Conservation (phyloP, 2,797 vertebrate genomes). For the Pangasius mekongensis region DNA sequence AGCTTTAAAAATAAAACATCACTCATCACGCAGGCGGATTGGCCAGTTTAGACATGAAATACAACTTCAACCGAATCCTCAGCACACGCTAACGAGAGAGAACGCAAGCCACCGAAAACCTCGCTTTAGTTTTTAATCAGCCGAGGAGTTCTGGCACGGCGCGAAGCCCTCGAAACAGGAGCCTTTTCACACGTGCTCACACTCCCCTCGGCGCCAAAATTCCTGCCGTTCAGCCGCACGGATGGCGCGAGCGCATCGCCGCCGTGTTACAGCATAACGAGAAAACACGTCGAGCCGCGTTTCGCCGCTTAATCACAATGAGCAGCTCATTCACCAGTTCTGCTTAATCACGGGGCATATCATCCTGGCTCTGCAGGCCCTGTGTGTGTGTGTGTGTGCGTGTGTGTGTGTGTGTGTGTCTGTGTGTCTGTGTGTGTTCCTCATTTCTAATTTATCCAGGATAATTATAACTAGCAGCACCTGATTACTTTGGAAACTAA, state of each 20-base stretch:
- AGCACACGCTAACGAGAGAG: background rate
- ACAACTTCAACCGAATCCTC: background rate
- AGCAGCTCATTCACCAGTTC: conserved; percentile 40
- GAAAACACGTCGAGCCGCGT: conserved; percentile 19
- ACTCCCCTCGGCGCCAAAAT: conserved; percentile 37
- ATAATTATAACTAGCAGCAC: conserved; percentile 14
- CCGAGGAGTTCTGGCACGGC: conserved; percentile 41
- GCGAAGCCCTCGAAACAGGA: conserved; percentile 37
- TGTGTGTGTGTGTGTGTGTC: background rate
- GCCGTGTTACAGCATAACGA: conserved; percentile 22
- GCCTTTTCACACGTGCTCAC: conserved; percentile 49
- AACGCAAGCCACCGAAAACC: background rate
- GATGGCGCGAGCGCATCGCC: conserved; percentile 16
- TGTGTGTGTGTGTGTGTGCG: background rate
- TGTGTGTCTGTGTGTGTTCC: background rate
- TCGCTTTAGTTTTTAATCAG: conserved; percentile 43
- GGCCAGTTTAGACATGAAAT: background rate
- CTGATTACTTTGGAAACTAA: conserved; percentile 22
- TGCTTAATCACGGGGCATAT: background rate
- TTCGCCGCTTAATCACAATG: conserved; percentile 20
- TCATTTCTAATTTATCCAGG: conserved; percentile 14
- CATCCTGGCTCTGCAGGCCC: background rate
- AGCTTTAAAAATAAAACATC: conserved; percentile 29
- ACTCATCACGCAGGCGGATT: background rate
- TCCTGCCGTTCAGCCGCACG: conserved; percentile 37